These are phyloP conservation scores for Lycodopsis pacificus DNA, from an alignment of 2,797 vertebrate species.

Conservation along the genomic window DNA sequence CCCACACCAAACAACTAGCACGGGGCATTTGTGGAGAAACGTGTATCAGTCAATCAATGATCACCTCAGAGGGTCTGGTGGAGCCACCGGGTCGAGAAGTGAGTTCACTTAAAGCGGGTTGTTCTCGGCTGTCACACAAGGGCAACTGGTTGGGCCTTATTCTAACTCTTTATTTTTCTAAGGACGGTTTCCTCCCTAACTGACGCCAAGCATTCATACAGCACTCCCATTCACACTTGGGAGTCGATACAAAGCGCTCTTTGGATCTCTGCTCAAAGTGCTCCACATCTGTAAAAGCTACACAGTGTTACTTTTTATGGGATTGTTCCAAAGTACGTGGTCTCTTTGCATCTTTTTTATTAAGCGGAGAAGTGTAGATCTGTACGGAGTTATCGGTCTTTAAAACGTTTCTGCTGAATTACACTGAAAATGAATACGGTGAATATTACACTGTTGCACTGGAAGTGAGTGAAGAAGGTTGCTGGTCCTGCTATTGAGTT, in stretches of 20 bases:
- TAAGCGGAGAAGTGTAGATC: neutral
- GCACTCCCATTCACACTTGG: neutral
- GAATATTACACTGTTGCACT: neutral
- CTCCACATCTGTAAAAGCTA: neutral
- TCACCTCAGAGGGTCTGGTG: neutral
- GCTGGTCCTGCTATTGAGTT: no score
- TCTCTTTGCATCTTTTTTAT: neutral
- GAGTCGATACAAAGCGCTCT: neutral
- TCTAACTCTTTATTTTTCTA: constrained; percentile 1
- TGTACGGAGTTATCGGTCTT: neutral
- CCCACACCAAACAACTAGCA: neutral
- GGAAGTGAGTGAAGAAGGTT: neutral
- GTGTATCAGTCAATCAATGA: neutral
- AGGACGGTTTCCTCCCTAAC: neutral
- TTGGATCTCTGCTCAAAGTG: neutral
- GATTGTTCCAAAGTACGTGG: neutral
- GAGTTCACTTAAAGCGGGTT: neutral
- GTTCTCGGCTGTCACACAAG: neutral
- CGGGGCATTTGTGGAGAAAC: neutral
- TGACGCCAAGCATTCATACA: neutral
- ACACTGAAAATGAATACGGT: neutral
- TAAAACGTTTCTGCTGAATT: neutral
- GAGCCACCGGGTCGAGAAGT: neutral
- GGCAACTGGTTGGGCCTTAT: neutral
- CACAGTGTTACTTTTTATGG: neutral